Base-by-base conservation (phyloP, 1,140 invertebrate genomes). In the Laodelphax striatellus region DNA sequence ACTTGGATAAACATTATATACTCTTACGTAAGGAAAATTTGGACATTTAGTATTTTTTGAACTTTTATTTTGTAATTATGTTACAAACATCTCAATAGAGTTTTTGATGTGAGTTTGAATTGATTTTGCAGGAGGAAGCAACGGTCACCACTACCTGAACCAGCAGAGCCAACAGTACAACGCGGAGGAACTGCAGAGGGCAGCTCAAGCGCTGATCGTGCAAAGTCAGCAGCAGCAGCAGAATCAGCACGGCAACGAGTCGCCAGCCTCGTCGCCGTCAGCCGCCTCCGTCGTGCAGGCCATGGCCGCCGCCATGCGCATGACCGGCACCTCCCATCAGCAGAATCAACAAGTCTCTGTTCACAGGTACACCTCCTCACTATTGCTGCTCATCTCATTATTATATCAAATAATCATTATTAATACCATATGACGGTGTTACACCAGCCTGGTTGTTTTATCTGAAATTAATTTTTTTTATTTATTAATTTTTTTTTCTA, bases 281-380 rank as follows among this genome's bases (percentile, higher is more conserved):
- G 72, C 75, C 11, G 73, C 75, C 11, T 73, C 74, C 0, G 79
- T 79, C 0, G 83, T 85, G 13, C 83, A 85, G 68, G 86, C 78
- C 13, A 70, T 90, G 52, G 88, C 86, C 0, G 83, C 84, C 21
- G 86, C 87, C 1, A 90, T 90, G 87, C 76, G 87, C 62, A 85
- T 90, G 75, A 65, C 68, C 19, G 62, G 63, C 24, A 63, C 60
- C 14, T 38, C 58, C 11, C 56, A 68, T 11, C 66, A 68, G 44
- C 64, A 66, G 22, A 69, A 64, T 52, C 63, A 63, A 22, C 64
- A 69, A 59, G 63, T 62, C 22, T 55, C 58, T 52, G 63, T 68
- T 46, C 68, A 68, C 54, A 70, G 67, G 69, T 70, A 50, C 46
- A 50, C 17, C 17, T 44, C 17, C 24, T n/a, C n/a, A n/a, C n/a